phyloP scores from a whole-genome alignment of 1,140 invertebrate genomes.

The Drosophila asahinai region DNA sequence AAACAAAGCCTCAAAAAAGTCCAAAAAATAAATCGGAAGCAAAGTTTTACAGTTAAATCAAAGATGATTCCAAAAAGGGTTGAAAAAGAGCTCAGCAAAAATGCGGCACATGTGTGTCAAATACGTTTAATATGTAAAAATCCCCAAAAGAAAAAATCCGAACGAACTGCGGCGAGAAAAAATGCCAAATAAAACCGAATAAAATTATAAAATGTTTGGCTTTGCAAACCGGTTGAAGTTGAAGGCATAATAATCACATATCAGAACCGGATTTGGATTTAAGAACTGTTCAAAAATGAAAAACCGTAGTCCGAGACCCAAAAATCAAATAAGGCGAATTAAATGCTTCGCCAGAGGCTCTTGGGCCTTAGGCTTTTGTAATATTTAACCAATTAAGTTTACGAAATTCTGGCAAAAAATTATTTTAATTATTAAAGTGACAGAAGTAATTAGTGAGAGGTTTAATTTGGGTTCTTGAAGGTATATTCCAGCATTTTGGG shows the following conservation, averaged over 20 bases:
- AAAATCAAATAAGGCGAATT: conserved; percentile 30
- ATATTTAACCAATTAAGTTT: conserved; percentile 15
- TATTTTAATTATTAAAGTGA: conserved; percentile 6
- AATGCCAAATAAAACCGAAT: conserved; percentile 55
- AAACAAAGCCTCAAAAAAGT: conserved; percentile 3
- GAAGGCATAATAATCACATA: conserved; percentile 45
- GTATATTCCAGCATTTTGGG: neutral
- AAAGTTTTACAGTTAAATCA: conserved; percentile 38
- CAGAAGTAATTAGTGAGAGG: neutral
- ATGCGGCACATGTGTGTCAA: conserved; percentile 56
- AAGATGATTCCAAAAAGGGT: conserved; percentile 19
- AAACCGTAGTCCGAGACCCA: conserved; percentile 18
- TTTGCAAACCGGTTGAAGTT: conserved; percentile 44
- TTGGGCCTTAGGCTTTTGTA: conserved; percentile 2
- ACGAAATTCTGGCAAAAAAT: neutral
- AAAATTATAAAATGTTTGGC: conserved; percentile 55
- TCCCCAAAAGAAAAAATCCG: neutral
- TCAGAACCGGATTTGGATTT: conserved; percentile 52
- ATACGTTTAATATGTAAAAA: conserved; percentile 65
- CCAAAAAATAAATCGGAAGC: conserved; percentile 28
- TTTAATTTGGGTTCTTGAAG: neutral
- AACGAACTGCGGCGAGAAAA: conserved; percentile 39
- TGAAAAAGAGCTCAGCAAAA: conserved; percentile 10
- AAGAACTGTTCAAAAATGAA: conserved; percentile 36
- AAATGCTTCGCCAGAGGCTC: conserved; percentile 30